phyloP scores from a whole-genome alignment of 2,797 vertebrate genomes.

The Furcifer pardalis region DNA sequence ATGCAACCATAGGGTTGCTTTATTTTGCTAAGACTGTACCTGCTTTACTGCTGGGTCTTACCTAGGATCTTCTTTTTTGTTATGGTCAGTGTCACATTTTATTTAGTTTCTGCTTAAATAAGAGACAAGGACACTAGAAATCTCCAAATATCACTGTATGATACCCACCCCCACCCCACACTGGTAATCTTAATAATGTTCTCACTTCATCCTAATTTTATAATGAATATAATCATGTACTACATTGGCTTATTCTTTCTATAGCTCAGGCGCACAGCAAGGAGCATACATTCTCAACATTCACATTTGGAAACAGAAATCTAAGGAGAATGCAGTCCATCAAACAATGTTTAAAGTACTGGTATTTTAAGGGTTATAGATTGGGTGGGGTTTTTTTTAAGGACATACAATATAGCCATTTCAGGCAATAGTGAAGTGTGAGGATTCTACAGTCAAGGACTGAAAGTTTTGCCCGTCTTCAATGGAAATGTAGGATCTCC shows the following conservation, averaged over 20 bases:
- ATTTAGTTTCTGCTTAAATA: not conserved
- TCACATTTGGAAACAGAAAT: not conserved
- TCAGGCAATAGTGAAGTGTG: not conserved
- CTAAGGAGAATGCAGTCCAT: not conserved
- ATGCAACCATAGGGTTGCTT: too few species aligned
- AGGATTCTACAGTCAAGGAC: not conserved
- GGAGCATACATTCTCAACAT: not conserved
- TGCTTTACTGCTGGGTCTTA: not conserved
- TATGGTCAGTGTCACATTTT: not conserved
- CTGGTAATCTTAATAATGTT: not conserved
- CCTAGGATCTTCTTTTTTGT: not conserved
- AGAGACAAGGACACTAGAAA: not conserved
- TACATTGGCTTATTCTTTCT: not conserved
- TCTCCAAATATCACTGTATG: not conserved
- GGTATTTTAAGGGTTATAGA: not conserved
- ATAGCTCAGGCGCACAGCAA: not conserved
- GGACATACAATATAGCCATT: not conserved
- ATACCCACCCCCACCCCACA: not conserved
- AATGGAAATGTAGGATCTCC: not conserved
- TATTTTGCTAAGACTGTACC: too few species aligned
- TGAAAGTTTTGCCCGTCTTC: not conserved
- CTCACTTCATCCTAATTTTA: not conserved
- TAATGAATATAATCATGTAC: not conserved
- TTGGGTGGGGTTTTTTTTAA: not conserved
- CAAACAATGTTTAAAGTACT: not conserved